A percentile compares a stretch with the other conserved stretches of the same genome.
Evolutionary conservation across 1,140 invertebrate species (phyloP).

Genomic region (Pogonus chalceus): DNA sequence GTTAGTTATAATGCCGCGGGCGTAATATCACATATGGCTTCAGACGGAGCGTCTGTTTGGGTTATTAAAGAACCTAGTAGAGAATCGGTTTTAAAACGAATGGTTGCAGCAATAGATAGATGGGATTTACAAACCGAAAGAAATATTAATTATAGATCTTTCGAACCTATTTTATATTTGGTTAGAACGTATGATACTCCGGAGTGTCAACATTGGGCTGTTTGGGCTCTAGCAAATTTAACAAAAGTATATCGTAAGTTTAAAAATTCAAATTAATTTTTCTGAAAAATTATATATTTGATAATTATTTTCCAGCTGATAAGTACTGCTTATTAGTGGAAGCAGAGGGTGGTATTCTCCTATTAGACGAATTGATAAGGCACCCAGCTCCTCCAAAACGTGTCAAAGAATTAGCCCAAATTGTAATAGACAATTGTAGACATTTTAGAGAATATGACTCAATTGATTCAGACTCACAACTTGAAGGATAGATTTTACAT

Average conservation of each 20-base stretch:
- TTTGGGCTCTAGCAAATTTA: conserved; percentile 95
- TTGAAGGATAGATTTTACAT: neutral
- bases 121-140: conserved; percentile 81
- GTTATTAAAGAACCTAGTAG: conserved; percentile 57
- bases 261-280: conserved; percentile 1
- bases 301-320: conserved; percentile 41
- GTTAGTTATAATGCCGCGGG: conserved; percentile 95
- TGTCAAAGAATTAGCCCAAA: conserved; percentile 55
- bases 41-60: conserved; percentile 82
- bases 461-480: conserved; percentile 8
- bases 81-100: conserved; percentile 60
- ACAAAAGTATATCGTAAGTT: conserved; percentile 84
- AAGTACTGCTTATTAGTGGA: conserved; percentile 86
- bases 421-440: conserved; percentile 55
- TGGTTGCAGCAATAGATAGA: conserved; percentile 71
- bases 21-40: conserved; percentile 89
- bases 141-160: conserved; percentile 95
- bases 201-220: conserved; percentile 89
- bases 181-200: conserved; percentile 72
- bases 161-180: conserved; percentile 80
- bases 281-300: neutral
- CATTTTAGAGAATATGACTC: conserved; percentile 23
- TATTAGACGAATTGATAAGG: conserved; percentile 57
- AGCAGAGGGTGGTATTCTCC: conserved; percentile 69
- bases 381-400: conserved; percentile 47